A percentile compares a stretch with the other conserved stretches of the same genome.
Evolutionary conservation across 2,797 vertebrate species (phyloP).

Genomic region (Enoplosus armatus): DNA sequence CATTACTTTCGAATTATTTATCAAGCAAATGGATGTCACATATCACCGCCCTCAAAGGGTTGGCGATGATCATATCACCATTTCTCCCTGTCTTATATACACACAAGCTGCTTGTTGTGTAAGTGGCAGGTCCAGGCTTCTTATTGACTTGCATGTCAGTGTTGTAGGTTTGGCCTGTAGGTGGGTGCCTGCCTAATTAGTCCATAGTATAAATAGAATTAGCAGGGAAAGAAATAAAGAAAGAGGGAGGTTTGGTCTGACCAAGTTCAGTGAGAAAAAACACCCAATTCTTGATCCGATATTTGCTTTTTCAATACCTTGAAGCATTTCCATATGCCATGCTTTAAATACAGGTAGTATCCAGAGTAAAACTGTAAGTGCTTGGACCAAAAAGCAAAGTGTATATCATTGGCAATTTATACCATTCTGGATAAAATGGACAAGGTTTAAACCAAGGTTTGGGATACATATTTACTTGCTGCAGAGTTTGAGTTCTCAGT

Average conservation of each 20-base stretch:
- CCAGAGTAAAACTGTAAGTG: neutral
- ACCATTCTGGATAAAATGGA: no score
- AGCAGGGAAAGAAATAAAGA: conserved; percentile 12
- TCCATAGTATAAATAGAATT: conserved; percentile 63
- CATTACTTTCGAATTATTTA: conserved; percentile 37
- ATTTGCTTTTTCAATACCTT: neutral
- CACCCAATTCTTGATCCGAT: neutral
- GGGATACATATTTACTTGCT: neutral
- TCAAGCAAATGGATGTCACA: conserved; percentile 9
- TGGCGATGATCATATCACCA: neutral
- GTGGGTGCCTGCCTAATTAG: conserved; percentile 67
- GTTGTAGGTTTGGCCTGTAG: conserved; percentile 54
- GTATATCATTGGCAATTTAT: no score
- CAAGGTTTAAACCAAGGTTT: neutral
- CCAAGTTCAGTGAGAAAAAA: conserved; percentile 6
- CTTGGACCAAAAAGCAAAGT: neutral
- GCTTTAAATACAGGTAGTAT: neutral
- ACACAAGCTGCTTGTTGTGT: neutral
- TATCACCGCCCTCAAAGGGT: neutral
- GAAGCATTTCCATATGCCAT: neutral
- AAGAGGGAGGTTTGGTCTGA: conserved; percentile 3
- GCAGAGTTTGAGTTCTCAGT: neutral
- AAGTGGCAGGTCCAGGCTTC: conserved; percentile 17
- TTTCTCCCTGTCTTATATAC: neutral
- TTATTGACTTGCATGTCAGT: conserved; percentile 49